Conservation (phyloP, 2,797 vertebrate genomes). For the Sternarchorhynchus goeldii region DNA sequence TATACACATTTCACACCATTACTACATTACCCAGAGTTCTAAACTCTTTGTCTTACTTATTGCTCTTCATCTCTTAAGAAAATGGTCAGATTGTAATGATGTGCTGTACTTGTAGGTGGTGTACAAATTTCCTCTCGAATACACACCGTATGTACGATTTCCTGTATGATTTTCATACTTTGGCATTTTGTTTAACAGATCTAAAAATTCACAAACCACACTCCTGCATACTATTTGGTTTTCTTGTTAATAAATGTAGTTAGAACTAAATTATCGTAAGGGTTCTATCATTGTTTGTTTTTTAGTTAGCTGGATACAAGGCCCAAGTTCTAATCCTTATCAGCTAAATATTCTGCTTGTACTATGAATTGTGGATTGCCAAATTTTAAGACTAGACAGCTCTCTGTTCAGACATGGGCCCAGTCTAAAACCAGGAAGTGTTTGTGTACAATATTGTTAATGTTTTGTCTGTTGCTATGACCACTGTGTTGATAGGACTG, state of each 20-base stretch:
- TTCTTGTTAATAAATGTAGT: background rate
- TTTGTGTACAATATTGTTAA: constrained; percentile 39
- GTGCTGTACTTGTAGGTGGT: background rate
- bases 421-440: constrained; percentile 1
- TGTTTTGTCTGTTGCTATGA: constrained; percentile 35
- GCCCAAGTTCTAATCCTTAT: background rate
- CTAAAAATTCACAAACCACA: background rate
- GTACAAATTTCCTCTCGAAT: background rate
- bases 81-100: background rate
- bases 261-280: background rate
- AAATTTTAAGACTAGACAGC: background rate
- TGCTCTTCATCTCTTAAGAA: constrained; percentile 36
- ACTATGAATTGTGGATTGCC: constrained; percentile 14
- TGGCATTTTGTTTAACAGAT: background rate
- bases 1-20: constrained; percentile 21
- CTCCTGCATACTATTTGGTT: background rate
- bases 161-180: constrained; percentile 6
- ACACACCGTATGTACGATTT: background rate
- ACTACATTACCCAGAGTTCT: constrained; percentile 20
- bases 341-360: background rate
- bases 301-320: background rate
- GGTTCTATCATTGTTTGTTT: background rate
- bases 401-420: constrained; percentile 7
- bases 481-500: constrained; percentile 26
- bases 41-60: constrained; percentile 28